Percentiles rank a stretch among this genome's conserved stretches.
Conservation (phyloP, 2,113 vertebrate species). For the Plectropomus leopardus region DNA sequence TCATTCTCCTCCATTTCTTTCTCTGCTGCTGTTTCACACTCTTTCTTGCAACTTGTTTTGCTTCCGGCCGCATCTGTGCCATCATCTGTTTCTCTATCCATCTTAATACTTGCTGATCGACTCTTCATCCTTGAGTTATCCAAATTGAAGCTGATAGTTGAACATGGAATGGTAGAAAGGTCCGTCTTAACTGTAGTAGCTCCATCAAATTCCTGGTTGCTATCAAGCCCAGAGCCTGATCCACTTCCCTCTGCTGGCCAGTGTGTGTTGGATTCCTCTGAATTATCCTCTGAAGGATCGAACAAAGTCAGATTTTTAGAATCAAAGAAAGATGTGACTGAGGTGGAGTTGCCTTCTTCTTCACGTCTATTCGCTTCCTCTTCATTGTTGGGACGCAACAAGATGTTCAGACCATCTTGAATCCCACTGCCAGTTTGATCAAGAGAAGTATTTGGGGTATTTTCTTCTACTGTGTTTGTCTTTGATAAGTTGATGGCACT, state of each 20-base stretch:
- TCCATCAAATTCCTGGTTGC: slow-evolving; percentile 76
- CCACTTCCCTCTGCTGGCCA: slow-evolving; percentile 82
- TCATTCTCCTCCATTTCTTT: not conserved
- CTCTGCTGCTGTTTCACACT: not conserved
- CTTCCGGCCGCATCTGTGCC: not conserved
- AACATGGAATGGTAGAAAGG: not conserved
- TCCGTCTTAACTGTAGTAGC: slow-evolving; percentile 20
- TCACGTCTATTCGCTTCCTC: not conserved
- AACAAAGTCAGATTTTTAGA: slow-evolving; percentile 8
- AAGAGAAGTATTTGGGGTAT: not conserved
- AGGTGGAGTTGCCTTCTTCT: not conserved
- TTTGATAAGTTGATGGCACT: slow-evolving; percentile 5
- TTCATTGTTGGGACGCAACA: not conserved
- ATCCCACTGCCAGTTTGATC: not conserved
- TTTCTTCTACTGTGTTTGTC: not conserved
- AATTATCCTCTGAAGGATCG: not conserved
- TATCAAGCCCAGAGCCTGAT: slow-evolving; percentile 84
- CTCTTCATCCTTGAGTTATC: not conserved
- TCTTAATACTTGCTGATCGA: not conserved
- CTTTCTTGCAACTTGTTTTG: not conserved
- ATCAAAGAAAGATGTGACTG: slow-evolving; percentile 7
- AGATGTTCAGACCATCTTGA: not conserved
- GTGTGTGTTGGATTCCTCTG: slow-evolving; percentile 42
- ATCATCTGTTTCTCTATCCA: not conserved
- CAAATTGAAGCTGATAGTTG: not conserved